These are phyloP conservation scores for Dynastes maya DNA, from an alignment of 2,888 invertebrate species.

Conservation along the genomic window DNA sequence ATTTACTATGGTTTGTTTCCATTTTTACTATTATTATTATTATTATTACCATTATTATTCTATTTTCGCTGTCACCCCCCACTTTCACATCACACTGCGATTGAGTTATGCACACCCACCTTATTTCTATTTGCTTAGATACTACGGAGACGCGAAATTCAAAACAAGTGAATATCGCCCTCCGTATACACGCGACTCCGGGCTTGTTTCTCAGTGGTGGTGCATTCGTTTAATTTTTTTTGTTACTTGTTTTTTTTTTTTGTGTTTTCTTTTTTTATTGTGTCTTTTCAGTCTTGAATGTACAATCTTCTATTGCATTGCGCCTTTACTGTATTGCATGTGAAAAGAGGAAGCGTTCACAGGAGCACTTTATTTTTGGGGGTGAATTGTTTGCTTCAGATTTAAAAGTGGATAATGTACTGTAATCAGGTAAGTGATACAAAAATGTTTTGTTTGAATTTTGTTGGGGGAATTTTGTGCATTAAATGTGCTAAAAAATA, in stretches of 20 bases:
- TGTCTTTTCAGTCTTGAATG: slow-evolving; percentile 48
- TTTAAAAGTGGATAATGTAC: slow-evolving; percentile 36
- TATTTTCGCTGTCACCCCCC: background rate
- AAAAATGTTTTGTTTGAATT: background rate
- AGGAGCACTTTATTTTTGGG: slow-evolving; percentile 35
- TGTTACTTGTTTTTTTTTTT: slow-evolving; percentile 46
- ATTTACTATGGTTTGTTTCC: background rate
- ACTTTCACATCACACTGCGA: slow-evolving; percentile 8
- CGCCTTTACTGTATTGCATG: slow-evolving; percentile 34
- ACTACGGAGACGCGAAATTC: slow-evolving; percentile 2
- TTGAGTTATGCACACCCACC: background rate
- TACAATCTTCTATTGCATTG: slow-evolving; percentile 34
- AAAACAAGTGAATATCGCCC: background rate
- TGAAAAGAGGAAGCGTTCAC: background rate
- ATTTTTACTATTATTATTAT: background rate
- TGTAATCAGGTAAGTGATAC: slow-evolving; percentile 36
- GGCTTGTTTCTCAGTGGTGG: background rate
- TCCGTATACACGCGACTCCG: background rate
- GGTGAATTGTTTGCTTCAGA: slow-evolving; percentile 35
- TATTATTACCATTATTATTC: background rate
- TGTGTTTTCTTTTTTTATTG: slow-evolving; percentile 56
- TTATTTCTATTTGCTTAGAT: background rate
- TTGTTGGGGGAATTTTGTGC: background rate
- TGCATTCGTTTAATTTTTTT: background rate
- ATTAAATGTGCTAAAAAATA: background rate